These are phyloP conservation scores for Cynodonichthys magdalenae DNA, from an alignment of 2,797 vertebrate species.

Conservation along the genomic window DNA sequence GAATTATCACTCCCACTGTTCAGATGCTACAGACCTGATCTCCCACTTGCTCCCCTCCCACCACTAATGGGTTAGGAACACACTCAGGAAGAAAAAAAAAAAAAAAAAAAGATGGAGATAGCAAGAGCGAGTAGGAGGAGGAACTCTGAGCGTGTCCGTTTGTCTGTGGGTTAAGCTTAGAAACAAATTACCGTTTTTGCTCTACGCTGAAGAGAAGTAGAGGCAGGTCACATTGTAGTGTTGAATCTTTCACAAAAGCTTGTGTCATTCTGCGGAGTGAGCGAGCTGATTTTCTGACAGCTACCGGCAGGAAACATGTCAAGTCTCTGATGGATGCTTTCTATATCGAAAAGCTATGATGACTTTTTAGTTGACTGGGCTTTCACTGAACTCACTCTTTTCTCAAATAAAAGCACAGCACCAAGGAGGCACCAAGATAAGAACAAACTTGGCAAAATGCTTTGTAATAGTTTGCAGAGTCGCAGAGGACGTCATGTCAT, in stretches of 20 bases:
- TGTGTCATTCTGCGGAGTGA: constrained; percentile 65
- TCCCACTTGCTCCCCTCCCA: constrained; percentile 68
- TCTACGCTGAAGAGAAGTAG: constrained; percentile 33
- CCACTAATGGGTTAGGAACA: constrained; percentile 71
- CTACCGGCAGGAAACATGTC: constrained; percentile 73
- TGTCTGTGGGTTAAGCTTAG: constrained; percentile 62
- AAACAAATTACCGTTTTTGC: constrained; percentile 65
- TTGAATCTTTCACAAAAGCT: constrained; percentile 71
- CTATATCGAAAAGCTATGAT: constrained; percentile 70
- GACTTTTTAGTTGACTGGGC: constrained; percentile 76
- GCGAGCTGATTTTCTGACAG: constrained; percentile 70
- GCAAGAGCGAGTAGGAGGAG: constrained; percentile 20
- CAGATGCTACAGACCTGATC: constrained; percentile 65
- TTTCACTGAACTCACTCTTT: constrained; percentile 60
- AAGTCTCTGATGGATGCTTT: constrained; percentile 73
- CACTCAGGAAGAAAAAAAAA: constrained; percentile 34
- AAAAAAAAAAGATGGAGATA: constrained; percentile 26
- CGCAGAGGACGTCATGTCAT: constrained; percentile 60
- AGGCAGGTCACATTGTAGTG: constrained; percentile 61
- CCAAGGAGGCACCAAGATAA: constrained; percentile 59
- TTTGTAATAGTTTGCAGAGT: constrained; percentile 64
- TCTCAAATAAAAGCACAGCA: constrained; percentile 58
- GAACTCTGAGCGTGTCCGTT: constrained; percentile 37
- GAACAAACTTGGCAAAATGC: constrained; percentile 58
- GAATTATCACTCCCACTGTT: constrained; percentile 79